Evolutionary conservation across 2,797 vertebrate species (phyloP).

Genomic region (Scomberomorus guttatus): DNA sequence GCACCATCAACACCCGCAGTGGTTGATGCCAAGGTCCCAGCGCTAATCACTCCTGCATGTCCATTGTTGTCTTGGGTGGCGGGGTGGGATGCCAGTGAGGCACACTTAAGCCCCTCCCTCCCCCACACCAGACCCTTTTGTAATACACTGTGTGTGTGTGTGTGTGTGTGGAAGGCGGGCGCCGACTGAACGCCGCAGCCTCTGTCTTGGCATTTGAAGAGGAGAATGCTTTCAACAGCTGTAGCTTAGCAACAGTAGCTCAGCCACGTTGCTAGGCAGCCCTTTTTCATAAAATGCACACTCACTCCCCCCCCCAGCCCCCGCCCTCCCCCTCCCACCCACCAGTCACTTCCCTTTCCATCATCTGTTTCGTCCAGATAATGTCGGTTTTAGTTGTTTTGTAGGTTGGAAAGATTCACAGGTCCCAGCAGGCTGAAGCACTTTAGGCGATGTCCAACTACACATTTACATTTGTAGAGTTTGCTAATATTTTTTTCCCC

Average conservation of each 20-base stretch:
- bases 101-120: slow-evolving; percentile 90
- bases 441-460: not conserved
- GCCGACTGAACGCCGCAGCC: slow-evolving; percentile 52
- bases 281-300: slow-evolving; percentile 79
- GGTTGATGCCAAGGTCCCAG: slow-evolving; percentile 39
- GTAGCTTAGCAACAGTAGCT: slow-evolving; percentile 85
- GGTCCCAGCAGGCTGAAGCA: no score
- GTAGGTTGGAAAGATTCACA: not conserved
- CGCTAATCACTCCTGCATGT: slow-evolving; percentile 42
- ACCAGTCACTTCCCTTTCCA: slow-evolving; percentile 51
- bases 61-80: slow-evolving; percentile 81
- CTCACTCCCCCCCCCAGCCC: slow-evolving; percentile 27
- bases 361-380: slow-evolving; percentile 33
- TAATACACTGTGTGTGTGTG: slow-evolving; percentile 43
- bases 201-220: slow-evolving; percentile 90
- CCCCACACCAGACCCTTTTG: slow-evolving; percentile 37
- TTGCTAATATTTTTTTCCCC: not conserved
- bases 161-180: slow-evolving; percentile 28
- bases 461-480: not conserved
- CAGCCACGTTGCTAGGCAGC: slow-evolving; percentile 77
- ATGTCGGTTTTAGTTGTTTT: not conserved
- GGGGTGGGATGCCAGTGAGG: slow-evolving; percentile 87
- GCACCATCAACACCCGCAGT: slow-evolving; percentile 25
- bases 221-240: slow-evolving; percentile 88
- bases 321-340: not conserved